Evolutionary conservation across 2,797 vertebrate genomes (phyloP), one percentile per base, ranked within the genome.

Genomic region (Allochrocebus solatus): DNA sequence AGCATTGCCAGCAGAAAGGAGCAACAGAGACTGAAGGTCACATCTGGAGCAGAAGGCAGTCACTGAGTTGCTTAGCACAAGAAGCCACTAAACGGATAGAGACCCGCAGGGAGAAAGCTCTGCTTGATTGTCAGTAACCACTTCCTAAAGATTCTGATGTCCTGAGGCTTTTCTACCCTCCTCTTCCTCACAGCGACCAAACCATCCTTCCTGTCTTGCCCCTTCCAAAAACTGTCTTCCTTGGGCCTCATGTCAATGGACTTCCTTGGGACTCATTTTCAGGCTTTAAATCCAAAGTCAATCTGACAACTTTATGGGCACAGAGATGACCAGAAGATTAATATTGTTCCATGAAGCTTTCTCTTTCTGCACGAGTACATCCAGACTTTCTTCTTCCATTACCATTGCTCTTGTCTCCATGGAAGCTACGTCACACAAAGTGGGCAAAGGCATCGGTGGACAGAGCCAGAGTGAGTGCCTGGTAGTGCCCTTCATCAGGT

Each of bases 391-490:
- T 28, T 17, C 16, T 41, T 39, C 64, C 26, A 4, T 33, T 24
- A 6, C 21, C 28, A 50, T 5, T 0, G 0, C 22, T 12, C 76
- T 39, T 1, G 4, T 30, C 26, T 67, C 53, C 3, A 0, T 4
- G 36, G 1, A 28, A 19, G 80, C 10, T 21, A 5, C 4, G 4
- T 39, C 46, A 3, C 26, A 10, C 8, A 46, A 16, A 39, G 17
- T 24, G 11, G 14, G 36, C 4, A 0, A 70, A 39, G 0, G 36
- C 36, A 6, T 16, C 16, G 1, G 22, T 14, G 22, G 13, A 14
- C n/a, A 8, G 16, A 76, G 17, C 36, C 74, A 72, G 61, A 64
- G 50, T 28, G 50, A 64, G 28, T 2, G 1, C 39, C 75, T 36
- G n/a, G 22, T 48, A 82, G 13, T 89, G 61, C 33, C 61, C 59